A percentile compares a stretch with the other conserved stretches of the same genome.
phyloP scores from a whole-genome alignment of 2,113 vertebrate genomes.

The Otocyon megalotis region DNA sequence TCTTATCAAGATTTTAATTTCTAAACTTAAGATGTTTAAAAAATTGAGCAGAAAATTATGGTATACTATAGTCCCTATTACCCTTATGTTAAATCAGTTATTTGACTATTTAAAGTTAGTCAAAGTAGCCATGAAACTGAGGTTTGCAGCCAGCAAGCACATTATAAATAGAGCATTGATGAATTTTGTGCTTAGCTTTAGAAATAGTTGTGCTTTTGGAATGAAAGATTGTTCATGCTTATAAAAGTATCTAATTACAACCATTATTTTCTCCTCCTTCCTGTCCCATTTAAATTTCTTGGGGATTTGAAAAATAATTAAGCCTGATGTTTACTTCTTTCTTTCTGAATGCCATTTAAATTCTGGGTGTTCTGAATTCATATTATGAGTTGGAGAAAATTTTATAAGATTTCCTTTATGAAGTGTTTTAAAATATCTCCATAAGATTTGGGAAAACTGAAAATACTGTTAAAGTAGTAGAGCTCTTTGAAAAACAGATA shows the following conservation, averaged over 20 bases:
- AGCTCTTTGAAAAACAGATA: conserved; percentile 7
- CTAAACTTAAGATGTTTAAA: conserved; percentile 65
- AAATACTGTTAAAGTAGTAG: background rate
- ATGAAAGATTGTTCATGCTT: conserved; percentile 76
- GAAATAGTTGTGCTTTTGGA: conserved; percentile 82
- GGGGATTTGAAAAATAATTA: conserved; percentile 9
- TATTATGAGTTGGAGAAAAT: conserved; percentile 9
- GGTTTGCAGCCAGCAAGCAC: conserved; percentile 67
- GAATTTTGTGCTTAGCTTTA: conserved; percentile 81
- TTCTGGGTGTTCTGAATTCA: background rate
- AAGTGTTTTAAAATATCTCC: background rate
- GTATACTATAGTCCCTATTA: conserved; percentile 70
- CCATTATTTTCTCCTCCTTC: background rate
- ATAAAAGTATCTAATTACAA: background rate
- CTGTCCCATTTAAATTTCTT: background rate
- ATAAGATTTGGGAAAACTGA: background rate
- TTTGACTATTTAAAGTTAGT: conserved; percentile 80
- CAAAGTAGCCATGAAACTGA: conserved; percentile 83
- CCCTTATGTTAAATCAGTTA: conserved; percentile 81
- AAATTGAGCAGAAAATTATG: conserved; percentile 78
- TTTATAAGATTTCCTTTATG: background rate
- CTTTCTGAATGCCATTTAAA: conserved; percentile 15
- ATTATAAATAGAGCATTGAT: conserved; percentile 77
- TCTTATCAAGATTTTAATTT: conserved; percentile 58
- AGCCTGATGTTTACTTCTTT: background rate